Conservation (phyloP, 2,888 invertebrate species). For the Eristalis arbustorum region DNA sequence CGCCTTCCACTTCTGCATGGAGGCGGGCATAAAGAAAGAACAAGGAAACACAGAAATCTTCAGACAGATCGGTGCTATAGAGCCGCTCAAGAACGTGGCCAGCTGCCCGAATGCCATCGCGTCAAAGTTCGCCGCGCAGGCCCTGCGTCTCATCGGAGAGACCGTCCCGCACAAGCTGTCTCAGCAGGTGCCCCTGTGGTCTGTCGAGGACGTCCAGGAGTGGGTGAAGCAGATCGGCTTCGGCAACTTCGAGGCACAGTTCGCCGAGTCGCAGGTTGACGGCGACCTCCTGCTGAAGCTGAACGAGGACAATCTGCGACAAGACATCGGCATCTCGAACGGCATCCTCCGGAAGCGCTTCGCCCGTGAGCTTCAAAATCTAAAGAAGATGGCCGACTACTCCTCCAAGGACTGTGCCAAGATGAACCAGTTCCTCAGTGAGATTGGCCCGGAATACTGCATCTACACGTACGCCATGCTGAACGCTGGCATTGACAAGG, state of each 20-base stretch:
- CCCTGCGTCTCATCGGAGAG: constrained; percentile 95
- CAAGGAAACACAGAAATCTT: constrained; percentile 95
- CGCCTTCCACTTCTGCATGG: constrained; percentile 99
- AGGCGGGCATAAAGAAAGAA: constrained; percentile 97
- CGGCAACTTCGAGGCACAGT: constrained; percentile 89
- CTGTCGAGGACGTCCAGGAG: constrained; percentile 96
- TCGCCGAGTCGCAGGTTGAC: constrained; percentile 95
- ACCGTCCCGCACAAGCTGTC: constrained; percentile 98
- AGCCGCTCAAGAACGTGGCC: constrained; percentile 96
- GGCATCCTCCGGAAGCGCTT: constrained; percentile 96
- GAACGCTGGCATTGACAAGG: constrained; percentile 96
- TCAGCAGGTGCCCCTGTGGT: constrained; percentile 99
- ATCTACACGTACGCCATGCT: constrained; percentile 98
- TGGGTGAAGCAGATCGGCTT: constrained; percentile 99
- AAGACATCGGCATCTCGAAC: constrained; percentile 95
- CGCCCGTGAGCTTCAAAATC: constrained; percentile 93
- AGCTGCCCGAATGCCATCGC: constrained; percentile 99
- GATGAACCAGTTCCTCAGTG: constrained; percentile 91
- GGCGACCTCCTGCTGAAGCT: constrained; percentile 96
- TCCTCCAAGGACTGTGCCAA: constrained; percentile 96
- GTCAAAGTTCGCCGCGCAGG: constrained; percentile 97
- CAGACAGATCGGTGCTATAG: constrained; percentile 96
- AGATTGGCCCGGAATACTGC: constrained; percentile 93
- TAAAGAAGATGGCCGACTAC: constrained; percentile 98
- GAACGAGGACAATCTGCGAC: constrained; percentile 93